phyloP scores from a whole-genome alignment of 2,113 vertebrate species.

The Micronycteris hirsuta region DNA sequence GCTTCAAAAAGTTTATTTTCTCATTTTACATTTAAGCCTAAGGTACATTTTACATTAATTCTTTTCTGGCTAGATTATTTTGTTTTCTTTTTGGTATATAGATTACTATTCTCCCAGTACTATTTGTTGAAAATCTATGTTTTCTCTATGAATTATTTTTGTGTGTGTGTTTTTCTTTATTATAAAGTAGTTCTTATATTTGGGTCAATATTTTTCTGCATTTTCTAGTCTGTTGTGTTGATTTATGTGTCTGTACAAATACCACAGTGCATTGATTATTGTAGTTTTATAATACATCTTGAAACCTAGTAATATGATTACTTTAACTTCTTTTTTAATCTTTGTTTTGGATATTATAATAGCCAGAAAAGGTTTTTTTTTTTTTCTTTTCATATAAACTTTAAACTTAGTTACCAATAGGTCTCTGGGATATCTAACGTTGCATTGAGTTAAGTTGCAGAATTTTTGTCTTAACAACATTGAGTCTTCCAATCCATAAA shows the following conservation, averaged over 20 bases:
- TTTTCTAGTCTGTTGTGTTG: not conserved
- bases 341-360: not conserved
- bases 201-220: not conserved
- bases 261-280: not conserved
- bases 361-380: not conserved
- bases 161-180: not conserved
- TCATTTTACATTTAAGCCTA: not conserved
- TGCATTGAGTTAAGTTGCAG: not conserved
- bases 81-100: not conserved
- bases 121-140: not conserved
- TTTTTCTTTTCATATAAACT: not conserved
- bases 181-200: not conserved
- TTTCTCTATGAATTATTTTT: not conserved
- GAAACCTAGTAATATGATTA: not conserved
- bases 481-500: not conserved
- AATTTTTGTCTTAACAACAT: not conserved
- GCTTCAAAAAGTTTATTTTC: not conserved
- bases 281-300: too few species aligned
- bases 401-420: not conserved
- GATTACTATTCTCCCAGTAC: not conserved
- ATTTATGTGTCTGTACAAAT: not conserved
- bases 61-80: not conserved
- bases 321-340: not conserved
- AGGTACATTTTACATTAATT: not conserved
- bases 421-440: not conserved